Evolutionary conservation across 2,888 invertebrate species (phyloP).

Genomic region (Aphidius colemani): DNA sequence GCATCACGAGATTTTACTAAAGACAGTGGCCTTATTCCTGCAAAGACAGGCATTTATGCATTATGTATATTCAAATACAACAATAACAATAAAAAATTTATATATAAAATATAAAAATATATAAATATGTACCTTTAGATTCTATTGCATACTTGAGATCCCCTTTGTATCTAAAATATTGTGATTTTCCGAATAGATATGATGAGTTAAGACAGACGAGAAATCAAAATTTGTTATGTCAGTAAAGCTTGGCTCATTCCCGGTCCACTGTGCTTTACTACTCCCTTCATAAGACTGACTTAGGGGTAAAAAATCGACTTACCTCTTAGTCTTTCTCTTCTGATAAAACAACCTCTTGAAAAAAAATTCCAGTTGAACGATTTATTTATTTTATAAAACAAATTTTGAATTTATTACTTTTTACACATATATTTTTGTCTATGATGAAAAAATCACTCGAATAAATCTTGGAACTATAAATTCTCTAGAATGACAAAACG

Average conservation of each 20-base stretch:
- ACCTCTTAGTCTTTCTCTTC: no score
- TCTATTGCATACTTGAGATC: no score
- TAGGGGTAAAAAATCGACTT: not conserved
- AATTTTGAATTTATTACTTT: not conserved
- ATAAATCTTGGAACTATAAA: no score
- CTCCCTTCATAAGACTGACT: slow-evolving; percentile 26
- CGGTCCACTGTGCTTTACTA: slow-evolving; percentile 23
- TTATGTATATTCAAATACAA: slow-evolving; percentile 21
- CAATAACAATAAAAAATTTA: not conserved
- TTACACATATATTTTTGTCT: no score
- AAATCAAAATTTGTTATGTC: slow-evolving; percentile 36
- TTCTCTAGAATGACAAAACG: no score
- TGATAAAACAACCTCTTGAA: no score
- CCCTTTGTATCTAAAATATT: no score
- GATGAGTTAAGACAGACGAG: slow-evolving; percentile 3
- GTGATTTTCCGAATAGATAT: not conserved
- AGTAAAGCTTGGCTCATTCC: slow-evolving; percentile 1
- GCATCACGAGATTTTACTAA: not conserved
- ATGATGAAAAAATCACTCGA: no score
- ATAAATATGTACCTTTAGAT: no score
- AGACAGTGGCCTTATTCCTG: not conserved
- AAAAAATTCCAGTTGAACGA: no score
- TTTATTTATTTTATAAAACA: not conserved
- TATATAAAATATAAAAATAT: no score
- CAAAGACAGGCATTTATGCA: slow-evolving; percentile 14